Conservation (phyloP, 2,888 invertebrate species). For the Isoperla grammatica region DNA sequence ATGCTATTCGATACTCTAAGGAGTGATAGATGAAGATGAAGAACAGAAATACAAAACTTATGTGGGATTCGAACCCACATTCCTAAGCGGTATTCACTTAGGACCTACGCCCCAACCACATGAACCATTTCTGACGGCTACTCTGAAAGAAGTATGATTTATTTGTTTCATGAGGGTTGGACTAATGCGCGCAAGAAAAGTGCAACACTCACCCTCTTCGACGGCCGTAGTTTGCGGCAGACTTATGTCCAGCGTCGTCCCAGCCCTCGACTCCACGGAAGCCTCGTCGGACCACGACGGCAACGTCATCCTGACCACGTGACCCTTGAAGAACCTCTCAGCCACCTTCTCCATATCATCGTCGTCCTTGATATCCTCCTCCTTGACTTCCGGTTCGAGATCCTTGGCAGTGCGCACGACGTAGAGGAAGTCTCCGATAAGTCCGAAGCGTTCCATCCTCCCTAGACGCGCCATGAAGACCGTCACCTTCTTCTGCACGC, state of each 20-base stretch:
- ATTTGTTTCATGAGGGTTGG: too few relatives aligned
- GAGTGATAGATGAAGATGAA: too few relatives aligned
- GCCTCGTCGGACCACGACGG: conserved; percentile 33
- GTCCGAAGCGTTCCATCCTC: conserved; percentile 49
- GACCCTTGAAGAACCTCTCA: conserved; percentile 53
- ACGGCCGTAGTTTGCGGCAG: conserved; percentile 31
- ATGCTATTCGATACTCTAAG: too few relatives aligned
- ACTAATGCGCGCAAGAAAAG: neutral
- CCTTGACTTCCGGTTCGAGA: conserved; percentile 21
- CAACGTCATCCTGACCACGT: conserved; percentile 43
- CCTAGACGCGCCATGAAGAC: conserved; percentile 52
- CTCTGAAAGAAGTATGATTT: too few relatives aligned
- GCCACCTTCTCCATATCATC: conserved; percentile 47
- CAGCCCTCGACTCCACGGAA: conserved; percentile 28
- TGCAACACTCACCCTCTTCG: conserved; percentile 29
- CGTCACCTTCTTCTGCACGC: conserved; percentile 53
- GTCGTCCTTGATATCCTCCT: conserved; percentile 27
- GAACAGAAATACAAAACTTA: too few relatives aligned
- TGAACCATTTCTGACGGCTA: too few relatives aligned
- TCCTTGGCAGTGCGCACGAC: conserved; percentile 32
- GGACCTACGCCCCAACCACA: too few relatives aligned
- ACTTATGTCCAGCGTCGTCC: conserved; percentile 34
- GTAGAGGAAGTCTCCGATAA: conserved; percentile 51
- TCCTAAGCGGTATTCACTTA: too few relatives aligned
- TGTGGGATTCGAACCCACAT: too few relatives aligned